These are phyloP conservation scores for Oscheius sp. DNA, from an alignment of 1,140 invertebrate species.

Conservation along the genomic window DNA sequence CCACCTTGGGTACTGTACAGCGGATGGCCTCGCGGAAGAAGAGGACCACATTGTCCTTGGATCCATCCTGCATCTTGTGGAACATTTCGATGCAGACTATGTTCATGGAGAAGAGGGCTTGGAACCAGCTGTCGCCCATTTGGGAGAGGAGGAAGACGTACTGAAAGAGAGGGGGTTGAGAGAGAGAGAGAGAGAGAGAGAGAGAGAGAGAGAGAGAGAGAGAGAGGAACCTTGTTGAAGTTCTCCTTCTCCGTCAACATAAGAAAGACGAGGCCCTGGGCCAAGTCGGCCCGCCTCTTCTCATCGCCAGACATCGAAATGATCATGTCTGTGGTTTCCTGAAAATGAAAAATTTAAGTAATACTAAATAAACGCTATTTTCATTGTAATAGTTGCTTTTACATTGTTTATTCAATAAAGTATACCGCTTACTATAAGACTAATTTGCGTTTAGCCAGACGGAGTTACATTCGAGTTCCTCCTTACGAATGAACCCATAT, in stretches of 20 bases:
- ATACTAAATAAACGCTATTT: too few relatives aligned
- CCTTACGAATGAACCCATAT: too few relatives aligned
- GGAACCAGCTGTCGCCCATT: conserved; percentile 13
- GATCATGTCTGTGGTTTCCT: not conserved
- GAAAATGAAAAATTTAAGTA: not conserved
- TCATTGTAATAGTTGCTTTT: too few relatives aligned
- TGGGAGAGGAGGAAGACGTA: not conserved
- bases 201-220: not conserved
- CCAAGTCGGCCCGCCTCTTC: not conserved
- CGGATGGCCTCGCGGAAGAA: conserved; percentile 7
- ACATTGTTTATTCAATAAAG: too few relatives aligned
- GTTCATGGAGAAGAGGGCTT: conserved; percentile 6
- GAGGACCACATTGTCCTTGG: not conserved
- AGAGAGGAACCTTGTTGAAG: not conserved
- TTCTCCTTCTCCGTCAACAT: not conserved
- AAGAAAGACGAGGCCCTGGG: not conserved
- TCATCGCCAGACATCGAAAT: not conserved
- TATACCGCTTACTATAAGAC: too few relatives aligned
- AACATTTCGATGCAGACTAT: conserved; percentile 13
- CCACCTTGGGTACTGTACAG: conserved; percentile 3
- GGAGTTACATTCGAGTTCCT: too few relatives aligned
- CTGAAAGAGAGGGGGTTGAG: not conserved
- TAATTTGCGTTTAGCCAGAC: too few relatives aligned
- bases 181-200: not conserved
- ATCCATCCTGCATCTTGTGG: not conserved